phyloP scores from a whole-genome alignment of 2,113 vertebrate species.

The Siniperca chuatsi region DNA sequence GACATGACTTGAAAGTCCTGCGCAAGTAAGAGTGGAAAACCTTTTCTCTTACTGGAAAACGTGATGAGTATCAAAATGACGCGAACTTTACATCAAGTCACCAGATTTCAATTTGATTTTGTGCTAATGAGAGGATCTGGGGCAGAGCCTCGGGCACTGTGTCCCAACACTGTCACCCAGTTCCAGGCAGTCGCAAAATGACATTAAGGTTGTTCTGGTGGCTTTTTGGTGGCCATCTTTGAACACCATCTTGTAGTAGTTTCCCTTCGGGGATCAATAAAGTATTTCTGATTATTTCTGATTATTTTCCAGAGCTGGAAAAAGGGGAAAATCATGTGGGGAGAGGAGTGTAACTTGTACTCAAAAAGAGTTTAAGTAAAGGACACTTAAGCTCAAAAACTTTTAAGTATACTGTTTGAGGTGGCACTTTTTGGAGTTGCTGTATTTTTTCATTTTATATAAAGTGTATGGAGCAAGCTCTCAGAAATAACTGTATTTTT shows the following conservation, averaged over 20 bases:
- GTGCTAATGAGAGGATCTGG: slow-evolving; percentile 22
- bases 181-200: background rate
- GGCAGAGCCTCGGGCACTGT: slow-evolving; percentile 4
- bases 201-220: background rate
- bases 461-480: background rate
- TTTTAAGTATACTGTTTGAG: background rate
- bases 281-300: too few species aligned
- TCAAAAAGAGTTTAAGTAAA: background rate
- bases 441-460: background rate
- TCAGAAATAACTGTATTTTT: background rate
- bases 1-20: background rate
- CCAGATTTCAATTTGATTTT: slow-evolving; percentile 30
- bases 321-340: background rate
- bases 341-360: background rate
- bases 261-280: background rate
- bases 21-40: background rate
- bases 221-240: background rate
- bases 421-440: background rate
- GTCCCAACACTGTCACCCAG: background rate
- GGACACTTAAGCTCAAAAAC: background rate
- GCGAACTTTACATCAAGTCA: slow-evolving; percentile 15
- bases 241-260: background rate
- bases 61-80: background rate
- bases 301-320: background rate
- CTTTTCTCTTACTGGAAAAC: background rate